Conservation (phyloP, 2,113 vertebrate genomes). For the Rhodinocichla rosea region DNA sequence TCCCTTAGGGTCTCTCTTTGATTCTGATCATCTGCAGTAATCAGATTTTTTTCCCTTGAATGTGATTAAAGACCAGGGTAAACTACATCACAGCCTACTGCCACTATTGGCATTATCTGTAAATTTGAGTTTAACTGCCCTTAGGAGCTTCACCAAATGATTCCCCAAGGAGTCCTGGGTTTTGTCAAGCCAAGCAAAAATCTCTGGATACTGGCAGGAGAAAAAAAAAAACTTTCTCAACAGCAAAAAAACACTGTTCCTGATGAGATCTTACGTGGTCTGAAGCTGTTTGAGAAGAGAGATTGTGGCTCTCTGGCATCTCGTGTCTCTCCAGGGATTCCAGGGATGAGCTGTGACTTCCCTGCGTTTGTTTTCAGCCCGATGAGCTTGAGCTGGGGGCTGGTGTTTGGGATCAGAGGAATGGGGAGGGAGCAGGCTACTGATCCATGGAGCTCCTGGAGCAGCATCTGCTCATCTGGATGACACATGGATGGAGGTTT, state of each 20-base stretch:
- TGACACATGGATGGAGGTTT: constrained; percentile 28
- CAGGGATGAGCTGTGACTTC: constrained; percentile 34
- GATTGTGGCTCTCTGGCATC: neutral
- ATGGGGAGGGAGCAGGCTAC: constrained; percentile 24
- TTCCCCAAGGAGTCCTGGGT: neutral
- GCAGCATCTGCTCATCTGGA: constrained; percentile 51
- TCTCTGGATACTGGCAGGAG: neutral
- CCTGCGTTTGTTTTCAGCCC: neutral
- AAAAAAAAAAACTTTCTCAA: neutral
- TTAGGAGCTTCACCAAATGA: neutral
- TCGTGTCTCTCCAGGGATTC: neutral
- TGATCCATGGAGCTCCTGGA: constrained; percentile 38
- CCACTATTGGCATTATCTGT: neutral
- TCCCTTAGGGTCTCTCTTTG: neutral
- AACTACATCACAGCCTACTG: neutral
- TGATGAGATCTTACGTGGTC: neutral
- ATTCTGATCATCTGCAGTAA: neutral
- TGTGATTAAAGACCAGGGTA: neutral
- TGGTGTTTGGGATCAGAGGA: constrained; percentile 43
- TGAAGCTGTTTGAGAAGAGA: neutral
- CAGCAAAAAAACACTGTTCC: neutral
- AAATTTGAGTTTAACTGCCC: neutral
- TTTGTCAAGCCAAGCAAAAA: neutral
- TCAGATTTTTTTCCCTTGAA: neutral
- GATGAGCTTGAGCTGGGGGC: neutral